Evolutionary conservation across 2,797 vertebrate genomes (phyloP).

Genomic region (Eutrigla gurnardus): DNA sequence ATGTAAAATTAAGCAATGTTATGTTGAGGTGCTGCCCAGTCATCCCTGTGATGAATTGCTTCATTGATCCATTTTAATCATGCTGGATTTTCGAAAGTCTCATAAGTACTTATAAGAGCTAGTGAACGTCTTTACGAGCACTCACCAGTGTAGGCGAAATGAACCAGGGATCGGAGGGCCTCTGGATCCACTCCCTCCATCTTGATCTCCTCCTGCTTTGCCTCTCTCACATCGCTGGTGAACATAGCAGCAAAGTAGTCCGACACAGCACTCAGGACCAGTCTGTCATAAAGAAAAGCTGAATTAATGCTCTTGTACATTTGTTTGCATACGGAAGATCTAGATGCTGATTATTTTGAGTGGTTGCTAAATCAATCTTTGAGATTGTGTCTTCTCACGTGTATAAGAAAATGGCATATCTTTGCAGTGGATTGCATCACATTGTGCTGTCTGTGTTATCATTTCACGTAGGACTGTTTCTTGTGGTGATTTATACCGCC

Average conservation of each 20-base stretch:
- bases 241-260: constrained; percentile 99
- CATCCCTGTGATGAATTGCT: constrained; percentile 37
- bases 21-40: constrained; percentile 21
- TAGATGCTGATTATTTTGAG: constrained; percentile 30
- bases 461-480: constrained; percentile 18
- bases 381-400: constrained; percentile 6
- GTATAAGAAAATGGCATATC: constrained; percentile 4
- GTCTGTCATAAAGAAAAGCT: constrained; percentile 78
- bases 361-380: constrained; percentile 22
- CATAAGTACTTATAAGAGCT: constrained; percentile 60
- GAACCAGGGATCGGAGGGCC: constrained; percentile 93
- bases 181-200: constrained; percentile 97
- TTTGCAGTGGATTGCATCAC: background rate
- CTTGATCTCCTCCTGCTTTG: constrained; percentile 97
- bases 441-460: constrained; percentile 9
- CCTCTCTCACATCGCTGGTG: constrained; percentile 95
- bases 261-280: constrained; percentile 95
- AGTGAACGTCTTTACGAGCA: constrained; percentile 72
- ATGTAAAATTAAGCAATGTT: constrained; percentile 29
- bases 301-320: constrained; percentile 42
- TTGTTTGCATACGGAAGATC: constrained; percentile 9
- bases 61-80: constrained; percentile 74
- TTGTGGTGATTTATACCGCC: constrained; percentile 37
- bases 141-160: constrained; percentile 97
- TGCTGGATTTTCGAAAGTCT: constrained; percentile 48